These are phyloP conservation scores for Cosmopolites sordidus DNA, from an alignment of 2,888 invertebrate species.

Conservation along the genomic window DNA sequence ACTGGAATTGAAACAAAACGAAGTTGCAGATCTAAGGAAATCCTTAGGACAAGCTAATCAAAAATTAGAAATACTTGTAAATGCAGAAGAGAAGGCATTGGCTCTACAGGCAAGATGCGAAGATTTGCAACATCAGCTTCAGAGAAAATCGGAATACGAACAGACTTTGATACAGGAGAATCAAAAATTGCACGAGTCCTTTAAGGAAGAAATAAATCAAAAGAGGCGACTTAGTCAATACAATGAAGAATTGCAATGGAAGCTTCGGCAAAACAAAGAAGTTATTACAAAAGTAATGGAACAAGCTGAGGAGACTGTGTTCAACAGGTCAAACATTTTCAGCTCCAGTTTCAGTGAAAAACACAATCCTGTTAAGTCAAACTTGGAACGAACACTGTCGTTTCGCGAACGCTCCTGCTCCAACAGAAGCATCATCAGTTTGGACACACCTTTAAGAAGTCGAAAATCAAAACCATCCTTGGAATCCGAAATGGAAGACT, in stretches of 20 bases:
- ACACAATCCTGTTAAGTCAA: slow-evolving; percentile 30
- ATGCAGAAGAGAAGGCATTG: slow-evolving; percentile 69
- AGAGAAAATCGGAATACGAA: slow-evolving; percentile 67
- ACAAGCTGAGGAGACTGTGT: slow-evolving; percentile 36
- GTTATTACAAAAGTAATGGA: slow-evolving; percentile 53
- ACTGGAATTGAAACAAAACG: slow-evolving; percentile 81
- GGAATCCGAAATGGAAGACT: slow-evolving; percentile 42
- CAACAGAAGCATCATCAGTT: slow-evolving; percentile 30
- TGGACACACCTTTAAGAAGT: slow-evolving; percentile 30
- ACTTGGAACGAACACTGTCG: slow-evolving; percentile 40
- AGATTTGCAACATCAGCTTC: slow-evolving; percentile 74
- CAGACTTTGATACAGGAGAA: slow-evolving; percentile 67
- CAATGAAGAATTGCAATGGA: slow-evolving; percentile 87
- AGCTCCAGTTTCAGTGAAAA: slow-evolving; percentile 42
- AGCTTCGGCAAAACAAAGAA: slow-evolving; percentile 76
- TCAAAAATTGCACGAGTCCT: slow-evolving; percentile 66
- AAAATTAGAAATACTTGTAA: slow-evolving; percentile 70
- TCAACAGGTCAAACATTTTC: slow-evolving; percentile 38
- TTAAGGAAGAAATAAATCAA: slow-evolving; percentile 72
- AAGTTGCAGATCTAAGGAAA: slow-evolving; percentile 73
- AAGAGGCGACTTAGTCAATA: slow-evolving; percentile 73
- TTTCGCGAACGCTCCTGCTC: slow-evolving; percentile 40
- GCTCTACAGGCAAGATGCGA: slow-evolving; percentile 78
- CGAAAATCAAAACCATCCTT: slow-evolving; percentile 33
- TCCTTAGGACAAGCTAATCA: slow-evolving; percentile 65